These are phyloP conservation scores for Adela reaumurella DNA, from an alignment of 2,888 invertebrate species.

Conservation along the genomic window DNA sequence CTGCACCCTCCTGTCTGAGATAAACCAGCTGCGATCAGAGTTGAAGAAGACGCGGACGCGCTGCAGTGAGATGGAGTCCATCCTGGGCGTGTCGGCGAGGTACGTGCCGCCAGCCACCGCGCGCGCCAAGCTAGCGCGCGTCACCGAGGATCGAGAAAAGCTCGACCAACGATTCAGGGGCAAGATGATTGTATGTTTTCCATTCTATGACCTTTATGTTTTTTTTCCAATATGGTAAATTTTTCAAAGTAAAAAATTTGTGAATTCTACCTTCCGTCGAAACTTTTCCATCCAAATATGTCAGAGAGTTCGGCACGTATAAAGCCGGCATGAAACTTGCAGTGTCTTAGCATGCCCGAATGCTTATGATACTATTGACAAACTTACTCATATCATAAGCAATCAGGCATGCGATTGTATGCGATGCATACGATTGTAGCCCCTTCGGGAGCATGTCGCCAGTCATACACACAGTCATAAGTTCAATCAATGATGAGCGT, in stretches of 20 bases:
- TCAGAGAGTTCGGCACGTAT: no score
- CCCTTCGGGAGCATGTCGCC: no score
- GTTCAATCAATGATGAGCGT: no score
- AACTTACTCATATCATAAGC: no score
- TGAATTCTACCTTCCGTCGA: no score
- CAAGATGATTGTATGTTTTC: constrained; percentile 35
- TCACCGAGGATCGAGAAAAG: constrained; percentile 58
- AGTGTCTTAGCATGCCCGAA: no score
- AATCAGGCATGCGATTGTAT: background rate
- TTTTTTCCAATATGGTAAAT: constrained; percentile 1
- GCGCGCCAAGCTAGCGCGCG: constrained; percentile 60
- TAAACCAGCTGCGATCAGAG: constrained; percentile 70
- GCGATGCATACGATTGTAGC: no score
- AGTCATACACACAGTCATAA: no score
- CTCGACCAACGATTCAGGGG: constrained; percentile 54
- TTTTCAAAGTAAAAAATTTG: no score
- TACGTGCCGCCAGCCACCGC: constrained; percentile 59
- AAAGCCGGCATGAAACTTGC: no score
- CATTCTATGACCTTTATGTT: background rate
- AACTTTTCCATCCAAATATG: no score
- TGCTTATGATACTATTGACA: no score
- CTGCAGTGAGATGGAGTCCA: constrained; percentile 68
- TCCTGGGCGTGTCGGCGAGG: constrained; percentile 61
- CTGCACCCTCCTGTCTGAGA: constrained; percentile 69
- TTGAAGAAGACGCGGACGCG: constrained; percentile 63